Percentiles rank a stretch among this genome's conserved stretches.
Evolutionary conservation across 2,113 vertebrate genomes (phyloP).

Genomic region (Glaucidium brasilianum): DNA sequence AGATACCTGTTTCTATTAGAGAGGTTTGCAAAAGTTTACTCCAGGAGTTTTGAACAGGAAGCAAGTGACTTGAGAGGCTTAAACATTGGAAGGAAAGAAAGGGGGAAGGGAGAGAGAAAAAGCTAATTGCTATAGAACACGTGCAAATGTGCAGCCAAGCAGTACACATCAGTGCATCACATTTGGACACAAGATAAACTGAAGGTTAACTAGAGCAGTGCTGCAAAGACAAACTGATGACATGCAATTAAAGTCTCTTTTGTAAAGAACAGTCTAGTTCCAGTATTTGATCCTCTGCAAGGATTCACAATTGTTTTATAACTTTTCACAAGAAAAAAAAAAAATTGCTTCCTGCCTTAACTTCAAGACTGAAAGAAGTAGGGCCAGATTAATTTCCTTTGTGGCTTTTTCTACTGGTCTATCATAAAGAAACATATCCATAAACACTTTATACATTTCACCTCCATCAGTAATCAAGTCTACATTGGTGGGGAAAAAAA

Average conservation of each 20-base stretch:
- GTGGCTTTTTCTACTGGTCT: background rate
- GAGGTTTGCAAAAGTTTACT: background rate
- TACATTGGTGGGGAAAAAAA: background rate
- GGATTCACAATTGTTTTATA: background rate
- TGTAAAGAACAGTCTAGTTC: background rate
- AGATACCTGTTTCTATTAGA: background rate
- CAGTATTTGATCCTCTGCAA: background rate
- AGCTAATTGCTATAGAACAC: background rate
- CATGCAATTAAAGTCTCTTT: background rate
- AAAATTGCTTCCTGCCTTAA: background rate
- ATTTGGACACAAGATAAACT: background rate
- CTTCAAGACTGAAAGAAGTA: background rate
- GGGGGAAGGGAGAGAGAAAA: background rate
- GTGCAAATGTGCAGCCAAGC: background rate
- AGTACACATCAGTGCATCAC: background rate
- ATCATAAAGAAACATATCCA: background rate
- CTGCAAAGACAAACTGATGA: background rate
- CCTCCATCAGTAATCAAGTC: background rate
- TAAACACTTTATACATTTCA: background rate
- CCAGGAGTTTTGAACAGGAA: background rate
- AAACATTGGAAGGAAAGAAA: background rate
- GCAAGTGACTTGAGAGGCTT: background rate
- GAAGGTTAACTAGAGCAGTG: background rate
- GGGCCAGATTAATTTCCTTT: background rate
- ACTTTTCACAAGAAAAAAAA: background rate